These are phyloP conservation scores for Lindbergichthys nudifrons DNA, from an alignment of 2,797 vertebrate species.

Conservation along the genomic window DNA sequence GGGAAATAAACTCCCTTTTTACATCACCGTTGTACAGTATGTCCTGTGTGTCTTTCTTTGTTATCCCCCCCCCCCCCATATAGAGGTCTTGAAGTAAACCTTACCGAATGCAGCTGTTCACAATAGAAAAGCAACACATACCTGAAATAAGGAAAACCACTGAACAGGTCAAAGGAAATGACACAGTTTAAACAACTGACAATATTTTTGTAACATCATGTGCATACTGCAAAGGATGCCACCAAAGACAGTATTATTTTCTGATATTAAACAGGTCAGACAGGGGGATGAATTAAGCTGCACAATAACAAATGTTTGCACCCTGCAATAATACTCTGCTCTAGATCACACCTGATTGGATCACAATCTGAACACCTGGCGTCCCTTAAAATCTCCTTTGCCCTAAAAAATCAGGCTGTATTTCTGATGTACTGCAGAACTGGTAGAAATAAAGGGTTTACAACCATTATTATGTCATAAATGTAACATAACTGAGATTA, in stretches of 20 bases:
- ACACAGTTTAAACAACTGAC: slow-evolving; percentile 12
- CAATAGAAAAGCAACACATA: slow-evolving; percentile 10
- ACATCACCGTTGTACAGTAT: neutral
- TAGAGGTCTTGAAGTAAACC: neutral
- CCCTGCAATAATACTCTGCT: slow-evolving; percentile 26
- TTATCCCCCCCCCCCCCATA: no score
- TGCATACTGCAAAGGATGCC: slow-evolving; percentile 13
- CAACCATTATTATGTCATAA: slow-evolving; percentile 1
- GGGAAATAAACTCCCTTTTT: neutral
- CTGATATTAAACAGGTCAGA: slow-evolving; percentile 27
- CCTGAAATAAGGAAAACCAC: neutral
- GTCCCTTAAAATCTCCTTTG: slow-evolving; percentile 41
- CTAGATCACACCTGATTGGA: slow-evolving; percentile 51
- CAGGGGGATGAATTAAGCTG: slow-evolving; percentile 39
- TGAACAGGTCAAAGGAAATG: slow-evolving; percentile 8
- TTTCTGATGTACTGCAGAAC: slow-evolving; percentile 8
- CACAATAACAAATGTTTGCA: slow-evolving; percentile 17
- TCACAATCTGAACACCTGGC: slow-evolving; percentile 47
- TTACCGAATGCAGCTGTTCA: neutral
- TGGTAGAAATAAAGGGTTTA: slow-evolving; percentile 7
- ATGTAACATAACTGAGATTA: neutral
- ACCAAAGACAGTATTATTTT: slow-evolving; percentile 34
- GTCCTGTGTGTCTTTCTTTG: no score
- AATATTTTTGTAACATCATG: slow-evolving; percentile 8
- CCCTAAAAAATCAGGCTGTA: slow-evolving; percentile 17